Evolutionary conservation across 2,888 invertebrate genomes (phyloP), one percentile per base, ranked within the genome.

Genomic region (Oligia latruncula): DNA sequence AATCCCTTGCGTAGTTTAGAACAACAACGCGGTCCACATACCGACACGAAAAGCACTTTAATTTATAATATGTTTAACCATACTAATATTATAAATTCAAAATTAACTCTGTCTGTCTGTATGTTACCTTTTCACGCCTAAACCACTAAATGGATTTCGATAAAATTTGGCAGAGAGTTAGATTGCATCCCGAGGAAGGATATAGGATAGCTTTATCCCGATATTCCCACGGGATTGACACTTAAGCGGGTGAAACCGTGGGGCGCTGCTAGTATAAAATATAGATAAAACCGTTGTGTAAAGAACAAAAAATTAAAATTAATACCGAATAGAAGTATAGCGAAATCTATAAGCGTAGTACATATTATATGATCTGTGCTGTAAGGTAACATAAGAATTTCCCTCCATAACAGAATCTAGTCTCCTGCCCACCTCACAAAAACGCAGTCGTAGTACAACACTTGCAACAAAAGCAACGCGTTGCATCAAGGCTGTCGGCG

Each of bases 401-500:
- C 43, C 23, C 62, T 43, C 11, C 23, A 72, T 29, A 17, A 43
- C 17, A 55, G 23, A 20, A 71, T 52, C 46, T 68, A 74, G 11
- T 11, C 8, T 43, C 15, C 71, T 66, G 52, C 66, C 29, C 13
- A 68, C 64, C n/a, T 20, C 6, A 40, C 6, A 43, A 40, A 40
- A 40, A 35, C 17, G 43, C 58, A 72, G 58, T 58, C 65, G 70
- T 43, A 71, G 40, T 66, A n/a, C 71, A 71, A 52, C 66, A 76
- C 23, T 79, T 76, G 77, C 66, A 86, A 84, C 74, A 78, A 83
- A 77, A 86, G 46, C 86, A 74, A 77, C 64, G 71, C 68, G 72
- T 55, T 64, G 15, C 77, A 64, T 74, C 87, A 87, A 87, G 87
- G 88, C 65, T 83, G 78, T 83, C 81, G 78, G 82, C 77, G 76